These are phyloP conservation scores for Benthochromis sp. DNA, from an alignment of 2,113 vertebrate species.

Conservation along the genomic window DNA sequence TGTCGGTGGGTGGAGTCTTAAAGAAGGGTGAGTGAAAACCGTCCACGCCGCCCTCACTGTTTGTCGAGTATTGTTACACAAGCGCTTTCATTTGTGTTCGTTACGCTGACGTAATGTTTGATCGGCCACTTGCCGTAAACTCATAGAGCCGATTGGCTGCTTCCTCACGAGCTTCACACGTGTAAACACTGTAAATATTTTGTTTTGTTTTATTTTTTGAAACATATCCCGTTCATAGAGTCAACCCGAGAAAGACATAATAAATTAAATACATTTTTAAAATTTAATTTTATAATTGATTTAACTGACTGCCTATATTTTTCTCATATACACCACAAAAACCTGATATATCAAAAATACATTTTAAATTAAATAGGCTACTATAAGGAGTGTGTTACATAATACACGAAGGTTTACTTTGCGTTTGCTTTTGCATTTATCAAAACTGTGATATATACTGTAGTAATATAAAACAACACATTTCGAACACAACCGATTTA, in stretches of 20 bases:
- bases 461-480: neutral
- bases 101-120: neutral
- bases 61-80: accelerated
- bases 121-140: neutral
- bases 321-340: neutral
- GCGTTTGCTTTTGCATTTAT: neutral
- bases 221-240: neutral
- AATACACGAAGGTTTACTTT: neutral
- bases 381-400: neutral
- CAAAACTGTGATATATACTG: neutral
- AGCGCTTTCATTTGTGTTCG: neutral
- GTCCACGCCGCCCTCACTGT: neutral
- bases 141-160: constrained; percentile 19
- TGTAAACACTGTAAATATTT: neutral
- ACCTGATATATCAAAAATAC: neutral
- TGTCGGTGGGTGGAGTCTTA: neutral
- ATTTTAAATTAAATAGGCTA: neutral
- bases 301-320: neutral
- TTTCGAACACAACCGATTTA: neutral
- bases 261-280: neutral
- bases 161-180: neutral
- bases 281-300: neutral
- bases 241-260: neutral
- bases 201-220: neutral
- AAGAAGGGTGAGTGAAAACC: accelerated